These are phyloP conservation scores for Cirrhinus mrigala DNA, from an alignment of 2,797 vertebrate genomes.

Conservation along the genomic window DNA sequence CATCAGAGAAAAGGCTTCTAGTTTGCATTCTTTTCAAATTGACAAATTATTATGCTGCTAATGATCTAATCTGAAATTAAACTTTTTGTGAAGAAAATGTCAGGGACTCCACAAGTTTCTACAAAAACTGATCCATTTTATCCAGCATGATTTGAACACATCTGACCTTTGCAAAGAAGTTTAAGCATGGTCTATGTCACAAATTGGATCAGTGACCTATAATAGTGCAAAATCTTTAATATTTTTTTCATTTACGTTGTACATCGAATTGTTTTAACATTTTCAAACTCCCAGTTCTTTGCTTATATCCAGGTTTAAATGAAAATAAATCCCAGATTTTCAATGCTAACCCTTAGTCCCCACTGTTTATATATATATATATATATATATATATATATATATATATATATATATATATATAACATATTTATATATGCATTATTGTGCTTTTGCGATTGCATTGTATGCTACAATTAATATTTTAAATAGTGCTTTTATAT, in stretches of 20 bases:
- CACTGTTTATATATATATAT: too few species aligned
- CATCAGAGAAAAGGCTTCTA: neutral
- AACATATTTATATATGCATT: neutral
- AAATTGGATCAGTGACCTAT: neutral
- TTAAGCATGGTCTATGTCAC: neutral
- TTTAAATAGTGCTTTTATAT: neutral
- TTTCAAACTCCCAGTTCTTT: neutral
- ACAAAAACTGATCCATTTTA: neutral
- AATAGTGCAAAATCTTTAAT: neutral
- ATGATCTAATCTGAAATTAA: neutral
- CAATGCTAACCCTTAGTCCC: neutral
- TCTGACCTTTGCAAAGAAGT: conserved; percentile 11
- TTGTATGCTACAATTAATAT: neutral
- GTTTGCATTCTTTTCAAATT: neutral
- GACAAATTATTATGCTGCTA: neutral
- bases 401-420: too few species aligned
- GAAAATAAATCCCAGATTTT: neutral
- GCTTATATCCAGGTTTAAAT: neutral
- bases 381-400: too few species aligned
- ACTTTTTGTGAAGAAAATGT: neutral
- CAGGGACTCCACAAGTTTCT: neutral
- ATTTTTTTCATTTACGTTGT: neutral
- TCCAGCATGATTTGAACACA: neutral
- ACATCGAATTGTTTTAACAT: neutral
- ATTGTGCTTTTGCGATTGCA: neutral